These are phyloP conservation scores for Clarias macrocephalus DNA, from an alignment of 2,113 vertebrate species.

Conservation along the genomic window DNA sequence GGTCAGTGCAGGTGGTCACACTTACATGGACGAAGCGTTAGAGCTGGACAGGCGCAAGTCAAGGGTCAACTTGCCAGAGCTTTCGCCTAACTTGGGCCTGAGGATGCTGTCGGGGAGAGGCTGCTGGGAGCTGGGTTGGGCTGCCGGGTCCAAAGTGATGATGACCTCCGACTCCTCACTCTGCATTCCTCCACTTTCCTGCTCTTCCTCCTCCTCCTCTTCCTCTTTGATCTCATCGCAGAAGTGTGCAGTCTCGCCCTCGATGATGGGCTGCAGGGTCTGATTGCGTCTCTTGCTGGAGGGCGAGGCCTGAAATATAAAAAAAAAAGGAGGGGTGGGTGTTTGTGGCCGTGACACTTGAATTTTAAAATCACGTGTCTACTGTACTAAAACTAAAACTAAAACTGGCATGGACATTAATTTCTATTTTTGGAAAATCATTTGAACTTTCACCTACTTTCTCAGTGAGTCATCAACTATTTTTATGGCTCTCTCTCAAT, in stretches of 20 bases:
- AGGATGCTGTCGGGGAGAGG: constrained; percentile 73
- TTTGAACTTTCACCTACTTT: background rate
- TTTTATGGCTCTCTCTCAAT: background rate
- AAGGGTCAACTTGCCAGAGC: constrained; percentile 83
- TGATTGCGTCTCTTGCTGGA: constrained; percentile 90
- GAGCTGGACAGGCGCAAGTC: constrained; percentile 91
- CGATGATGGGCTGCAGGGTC: constrained; percentile 94
- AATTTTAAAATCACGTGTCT: background rate
- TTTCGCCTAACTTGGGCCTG: constrained; percentile 79
- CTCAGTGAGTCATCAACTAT: background rate
- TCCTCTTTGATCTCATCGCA: constrained; percentile 93
- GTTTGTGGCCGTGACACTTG: background rate
- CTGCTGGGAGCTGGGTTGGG: constrained; percentile 64
- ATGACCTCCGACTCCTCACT: constrained; percentile 76
- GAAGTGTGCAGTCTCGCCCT: constrained; percentile 96
- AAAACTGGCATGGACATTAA: background rate
- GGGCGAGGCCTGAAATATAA: constrained; percentile 84
- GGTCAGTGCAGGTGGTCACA: background rate
- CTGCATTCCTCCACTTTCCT: constrained; percentile 51
- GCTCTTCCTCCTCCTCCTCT: constrained; percentile 65
- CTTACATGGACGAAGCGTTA: constrained; percentile 91
- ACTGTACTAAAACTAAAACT: background rate
- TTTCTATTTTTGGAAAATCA: constrained; percentile 18
- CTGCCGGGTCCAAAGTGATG: constrained; percentile 79
- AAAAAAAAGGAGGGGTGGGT: background rate